These are phyloP conservation scores for Zootoca vivipara DNA, from an alignment of 2,113 vertebrate species.

Conservation along the genomic window DNA sequence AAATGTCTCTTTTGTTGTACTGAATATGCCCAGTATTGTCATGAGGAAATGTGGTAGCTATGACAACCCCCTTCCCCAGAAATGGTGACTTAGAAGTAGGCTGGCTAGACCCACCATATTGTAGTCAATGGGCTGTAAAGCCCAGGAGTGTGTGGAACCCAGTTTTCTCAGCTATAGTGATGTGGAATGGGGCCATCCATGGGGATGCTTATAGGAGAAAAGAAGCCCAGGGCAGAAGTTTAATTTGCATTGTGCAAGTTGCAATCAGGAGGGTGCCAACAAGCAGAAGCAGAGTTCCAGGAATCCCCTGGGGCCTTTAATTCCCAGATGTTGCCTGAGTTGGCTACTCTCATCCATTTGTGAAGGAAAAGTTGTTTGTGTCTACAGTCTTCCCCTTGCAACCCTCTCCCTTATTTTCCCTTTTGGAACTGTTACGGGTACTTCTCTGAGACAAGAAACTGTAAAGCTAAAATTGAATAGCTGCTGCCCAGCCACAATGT, in stretches of 20 bases:
- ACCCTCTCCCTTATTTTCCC: not conserved
- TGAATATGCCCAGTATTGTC: not conserved
- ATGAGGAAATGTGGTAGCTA: not conserved
- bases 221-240: not conserved
- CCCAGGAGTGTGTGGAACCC: not conserved
- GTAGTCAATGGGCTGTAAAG: not conserved
- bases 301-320: not conserved
- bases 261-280: not conserved
- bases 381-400: not conserved
- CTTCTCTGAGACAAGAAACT: not conserved
- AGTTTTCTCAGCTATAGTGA: not conserved
- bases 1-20: not conserved
- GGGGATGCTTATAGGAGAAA: not conserved
- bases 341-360: not conserved
- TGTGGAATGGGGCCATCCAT: not conserved
- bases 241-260: not conserved
- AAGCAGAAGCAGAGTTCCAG: not conserved
- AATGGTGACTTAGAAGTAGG: not conserved
- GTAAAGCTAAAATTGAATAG: not conserved
- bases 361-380: not conserved
- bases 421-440: not conserved
- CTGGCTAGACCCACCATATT: not conserved
- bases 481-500: not conserved
- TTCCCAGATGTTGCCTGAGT: not conserved
- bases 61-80: not conserved